A percentile compares a stretch with the other conserved stretches of the same genome.
Evolutionary conservation across 2,113 vertebrate genomes (phyloP).

Genomic region (Dissostichus mawsoni): DNA sequence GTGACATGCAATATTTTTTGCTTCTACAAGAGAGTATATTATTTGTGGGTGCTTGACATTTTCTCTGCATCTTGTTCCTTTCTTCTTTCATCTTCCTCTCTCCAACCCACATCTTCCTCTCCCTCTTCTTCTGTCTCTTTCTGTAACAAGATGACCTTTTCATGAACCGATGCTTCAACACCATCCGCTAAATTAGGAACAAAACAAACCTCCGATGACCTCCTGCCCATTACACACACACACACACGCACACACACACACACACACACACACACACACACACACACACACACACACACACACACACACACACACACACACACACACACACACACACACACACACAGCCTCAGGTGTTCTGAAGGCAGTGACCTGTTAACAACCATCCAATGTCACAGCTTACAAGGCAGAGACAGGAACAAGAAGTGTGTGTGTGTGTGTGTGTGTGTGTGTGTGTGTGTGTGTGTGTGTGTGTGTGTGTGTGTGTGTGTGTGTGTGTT

Average conservation of each 20-base stretch:
- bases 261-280: slow-evolving; percentile 23
- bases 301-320: slow-evolving; percentile 21
- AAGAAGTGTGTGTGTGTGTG: not conserved
- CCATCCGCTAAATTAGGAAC: slow-evolving; percentile 31
- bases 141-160: slow-evolving; percentile 35
- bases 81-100: no score
- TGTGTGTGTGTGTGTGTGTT: slow-evolving; percentile 7
- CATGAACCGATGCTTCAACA: slow-evolving; percentile 6
- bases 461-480: slow-evolving; percentile 22
- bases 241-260: slow-evolving; percentile 23
- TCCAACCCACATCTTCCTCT: not conserved
- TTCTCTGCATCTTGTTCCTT: no score
- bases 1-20: no score
- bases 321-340: slow-evolving; percentile 23
- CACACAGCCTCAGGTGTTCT: slow-evolving; percentile 22
- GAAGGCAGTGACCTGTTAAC: slow-evolving; percentile 42
- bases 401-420: slow-evolving; percentile 19
- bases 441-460: slow-evolving; percentile 14
- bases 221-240: not conserved
- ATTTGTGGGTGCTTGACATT: no score
- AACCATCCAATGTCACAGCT: slow-evolving; percentile 8
- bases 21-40: no score
- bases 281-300: not conserved
- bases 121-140: not conserved
- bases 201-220: not conserved